A percentile compares a stretch with the other conserved stretches of the same genome.
These are phyloP conservation scores for Calephelis nemesis DNA, from an alignment of 1,140 invertebrate genomes.

Conservation along the genomic window DNA sequence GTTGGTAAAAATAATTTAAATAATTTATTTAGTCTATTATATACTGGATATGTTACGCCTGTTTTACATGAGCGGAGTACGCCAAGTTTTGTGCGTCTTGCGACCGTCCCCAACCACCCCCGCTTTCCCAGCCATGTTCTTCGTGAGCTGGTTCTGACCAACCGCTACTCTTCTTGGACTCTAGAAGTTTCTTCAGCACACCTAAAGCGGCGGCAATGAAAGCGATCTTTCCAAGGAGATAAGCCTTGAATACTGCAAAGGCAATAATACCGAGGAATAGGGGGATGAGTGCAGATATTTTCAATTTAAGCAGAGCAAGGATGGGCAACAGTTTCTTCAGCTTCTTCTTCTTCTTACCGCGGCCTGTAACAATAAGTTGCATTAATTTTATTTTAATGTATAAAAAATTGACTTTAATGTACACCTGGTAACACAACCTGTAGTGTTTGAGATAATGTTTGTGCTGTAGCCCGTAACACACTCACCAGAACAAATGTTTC, in stretches of 20 bases:
- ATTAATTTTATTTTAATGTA: not conserved
- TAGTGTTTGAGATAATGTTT: too few species aligned
- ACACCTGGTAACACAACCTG: too few species aligned
- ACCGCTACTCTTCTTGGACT: slow-evolving; percentile 85
- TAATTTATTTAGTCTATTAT: slow-evolving; percentile 31
- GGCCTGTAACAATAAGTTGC: slow-evolving; percentile 74
- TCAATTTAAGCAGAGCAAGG: slow-evolving; percentile 87
- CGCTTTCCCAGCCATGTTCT: slow-evolving; percentile 79
- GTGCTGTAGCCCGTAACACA: too few species aligned
- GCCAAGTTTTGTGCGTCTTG: slow-evolving; percentile 81
- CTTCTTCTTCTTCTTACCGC: slow-evolving; percentile 85
- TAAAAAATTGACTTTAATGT: too few species aligned
- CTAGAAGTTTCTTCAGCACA: slow-evolving; percentile 88
- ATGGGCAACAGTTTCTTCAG: slow-evolving; percentile 87
- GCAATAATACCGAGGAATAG: slow-evolving; percentile 88
- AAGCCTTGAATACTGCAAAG: slow-evolving; percentile 90
- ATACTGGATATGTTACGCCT: slow-evolving; percentile 41
- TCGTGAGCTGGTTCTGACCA: slow-evolving; percentile 83
- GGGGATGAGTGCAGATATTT: slow-evolving; percentile 87
- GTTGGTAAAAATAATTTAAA: slow-evolving; percentile 38
- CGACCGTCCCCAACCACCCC: slow-evolving; percentile 79
- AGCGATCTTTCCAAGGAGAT: slow-evolving; percentile 89
- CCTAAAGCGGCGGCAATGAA: slow-evolving; percentile 87
- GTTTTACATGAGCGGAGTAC: slow-evolving; percentile 81
- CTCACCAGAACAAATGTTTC: too few species aligned